These are phyloP conservation scores for Sorex araneus DNA, from an alignment of 2,113 vertebrate species.

Conservation along the genomic window DNA sequence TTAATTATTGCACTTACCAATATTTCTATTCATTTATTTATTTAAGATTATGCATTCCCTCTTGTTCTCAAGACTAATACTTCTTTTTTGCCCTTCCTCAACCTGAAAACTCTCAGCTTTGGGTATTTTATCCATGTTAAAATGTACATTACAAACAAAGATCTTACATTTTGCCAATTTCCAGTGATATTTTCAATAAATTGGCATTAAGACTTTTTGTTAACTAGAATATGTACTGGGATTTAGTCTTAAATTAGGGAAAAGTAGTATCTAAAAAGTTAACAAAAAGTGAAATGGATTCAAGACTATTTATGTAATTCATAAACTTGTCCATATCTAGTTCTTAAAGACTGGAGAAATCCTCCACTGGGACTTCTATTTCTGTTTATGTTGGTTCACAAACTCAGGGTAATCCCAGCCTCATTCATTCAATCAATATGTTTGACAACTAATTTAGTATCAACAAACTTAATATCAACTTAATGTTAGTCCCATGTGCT, in stretches of 20 bases:
- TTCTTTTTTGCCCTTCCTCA: not conserved
- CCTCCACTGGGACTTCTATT: not conserved
- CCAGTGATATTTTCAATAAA: not conserved
- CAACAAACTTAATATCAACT: not conserved
- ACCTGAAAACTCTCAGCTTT: not conserved
- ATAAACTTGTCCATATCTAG: not conserved
- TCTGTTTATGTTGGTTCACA: not conserved
- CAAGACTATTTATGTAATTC: not conserved
- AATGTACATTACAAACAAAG: not conserved
- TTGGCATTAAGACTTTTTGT: not conserved
- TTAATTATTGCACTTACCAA: not conserved
- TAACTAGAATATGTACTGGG: not conserved
- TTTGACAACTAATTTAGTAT: slow-evolving; percentile 10
- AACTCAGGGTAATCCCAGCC: not conserved
- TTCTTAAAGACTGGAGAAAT: not conserved
- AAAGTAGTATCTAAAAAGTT: not conserved
- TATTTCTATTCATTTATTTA: not conserved
- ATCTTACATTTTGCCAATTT: slow-evolving; percentile 17
- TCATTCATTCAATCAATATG: not conserved
- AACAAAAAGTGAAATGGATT: not conserved
- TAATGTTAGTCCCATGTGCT: not conserved
- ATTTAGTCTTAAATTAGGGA: not conserved
- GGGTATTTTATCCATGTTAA: not conserved
- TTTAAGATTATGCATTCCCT: not conserved
- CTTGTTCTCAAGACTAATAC: not conserved